Evolutionary conservation across 2,888 invertebrate genomes (phyloP), one percentile per base, ranked within the genome.

Genomic region (Erebia ligea): DNA sequence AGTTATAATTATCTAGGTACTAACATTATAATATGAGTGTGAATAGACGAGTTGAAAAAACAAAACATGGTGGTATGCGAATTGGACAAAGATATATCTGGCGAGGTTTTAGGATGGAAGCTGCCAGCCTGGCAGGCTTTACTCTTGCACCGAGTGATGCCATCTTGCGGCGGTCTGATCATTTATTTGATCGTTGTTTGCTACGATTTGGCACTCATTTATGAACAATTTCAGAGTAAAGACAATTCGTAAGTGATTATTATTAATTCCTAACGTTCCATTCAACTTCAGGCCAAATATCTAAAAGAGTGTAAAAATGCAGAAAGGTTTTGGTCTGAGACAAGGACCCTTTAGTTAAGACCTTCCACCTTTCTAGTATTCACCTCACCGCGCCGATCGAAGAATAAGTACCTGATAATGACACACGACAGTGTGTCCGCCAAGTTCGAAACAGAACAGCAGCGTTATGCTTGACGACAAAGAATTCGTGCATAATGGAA

Each of bases 111-210:
- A 69, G 92, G 93, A 54, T 85, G 85, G 86, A 89, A 87, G 78
- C 76, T 93, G 58, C 89, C 90, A 48, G 81, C 87, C 69, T 93
- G 93, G 93, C 89, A 92, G 72, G 87, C 92, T 1, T 76, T 93
- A 65, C 75, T 92, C 21, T 70, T 92, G 40, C 92, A 93, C 68
- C 79, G 92, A 58, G 92, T 91, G 72, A 76, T 92, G 71, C 92
- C 93, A 54, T 87, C 92, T 54, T 91, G 90, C 72, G 92, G 91
- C 0, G 95, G 95, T 13, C 94, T 96, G 58, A 74, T 95, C 1
- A 84, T 96, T 42, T 97, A 96, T 78, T 89, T 96, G 50, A 88
- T 95, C 4, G 93, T 97, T 67, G 95, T 96, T 54, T 94, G 96
- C 19, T 94, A 94, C 57, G 97, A 97, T 82, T 83, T 96, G 45